Evolutionary conservation across 2,797 vertebrate genomes (phyloP).

Genomic region (Chromis chromis): DNA sequence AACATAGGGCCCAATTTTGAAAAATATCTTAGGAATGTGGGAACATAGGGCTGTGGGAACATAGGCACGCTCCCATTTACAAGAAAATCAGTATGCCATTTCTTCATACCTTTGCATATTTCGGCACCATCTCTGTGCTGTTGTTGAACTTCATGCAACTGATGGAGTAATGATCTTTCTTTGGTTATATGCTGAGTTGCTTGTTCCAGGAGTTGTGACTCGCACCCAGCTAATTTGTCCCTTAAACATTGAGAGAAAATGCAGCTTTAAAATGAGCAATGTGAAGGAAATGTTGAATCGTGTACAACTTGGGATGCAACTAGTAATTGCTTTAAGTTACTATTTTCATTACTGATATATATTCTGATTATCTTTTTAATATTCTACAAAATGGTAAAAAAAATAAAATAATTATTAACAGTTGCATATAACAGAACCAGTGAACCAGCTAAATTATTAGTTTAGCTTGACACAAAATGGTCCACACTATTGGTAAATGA

Average conservation of each 20-base stretch:
- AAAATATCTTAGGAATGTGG: too few relatives aligned
- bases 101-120: slow-evolving; percentile 70
- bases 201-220: slow-evolving; percentile 74
- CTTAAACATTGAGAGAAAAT: slow-evolving; percentile 47
- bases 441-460: neutral
- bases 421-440: neutral
- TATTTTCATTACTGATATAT: neutral
- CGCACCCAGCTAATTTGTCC: slow-evolving; percentile 66
- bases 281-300: neutral
- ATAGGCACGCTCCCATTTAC: too few relatives aligned
- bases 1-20: too few relatives aligned
- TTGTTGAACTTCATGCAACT: slow-evolving; percentile 71
- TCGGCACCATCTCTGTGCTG: slow-evolving; percentile 66
- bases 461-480: neutral
- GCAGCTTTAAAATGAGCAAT: neutral
- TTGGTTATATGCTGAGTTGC: slow-evolving; percentile 66
- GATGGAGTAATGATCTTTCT: slow-evolving; percentile 59
- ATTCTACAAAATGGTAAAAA: neutral
- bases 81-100: neutral
- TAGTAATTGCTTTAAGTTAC: neutral
- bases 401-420: too few relatives aligned
- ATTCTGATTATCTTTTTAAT: neutral
- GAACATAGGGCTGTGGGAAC: too few relatives aligned
- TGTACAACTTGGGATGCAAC: neutral
- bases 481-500: neutral